Evolutionary conservation across 2,888 invertebrate species (phyloP), one percentile per base, ranked within the genome.

Genomic region (Stenoptilia bipunctidactyla): DNA sequence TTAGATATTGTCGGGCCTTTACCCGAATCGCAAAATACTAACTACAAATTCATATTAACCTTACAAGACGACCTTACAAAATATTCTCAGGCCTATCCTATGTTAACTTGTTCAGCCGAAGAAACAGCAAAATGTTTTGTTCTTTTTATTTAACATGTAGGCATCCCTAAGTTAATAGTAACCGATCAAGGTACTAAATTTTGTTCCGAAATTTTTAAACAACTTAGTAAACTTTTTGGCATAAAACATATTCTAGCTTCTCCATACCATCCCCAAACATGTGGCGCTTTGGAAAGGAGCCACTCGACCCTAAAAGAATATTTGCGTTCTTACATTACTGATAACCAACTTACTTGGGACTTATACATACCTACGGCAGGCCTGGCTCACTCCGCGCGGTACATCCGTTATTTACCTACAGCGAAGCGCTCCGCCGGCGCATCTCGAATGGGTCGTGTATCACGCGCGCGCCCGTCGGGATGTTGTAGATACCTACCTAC

Each of bases 1-100:
- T n/a, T n/a, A n/a, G n/a, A n/a, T n/a, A 34, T 50, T 6, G 50
- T 50, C 1, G 52, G 48, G 1, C 52, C 49, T n/a, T 41, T 51
- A 1, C 48, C 47, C 1, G 49, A 52, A 44, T 13, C 48, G 0
- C 35, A 40, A 1, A 30, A 27, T 10, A 35, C 34, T 5, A 45
- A 48, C 30, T 15, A 41, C 15, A 47, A 45, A 20, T 49, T 40
- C 14, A 45, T 52, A 49, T n/a, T n/a, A n/a, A n/a, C n/a, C n/a
- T n/a, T n/a, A n/a, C n/a, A n/a, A n/a, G n/a, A n/a, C n/a, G n/a
- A 50, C 20, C 35, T 52, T 0, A 50, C 49, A 0, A 50, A 52
- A 38, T 50, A 38, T 15, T 50, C 47, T 0, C 5, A 37, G 13
- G 50, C 49, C 0, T 49, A 49, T 40, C 43, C 45, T 4, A 38